Evolutionary conservation across 2,888 invertebrate species (phyloP).

Genomic region (Heteromyza rotundicornis): DNA sequence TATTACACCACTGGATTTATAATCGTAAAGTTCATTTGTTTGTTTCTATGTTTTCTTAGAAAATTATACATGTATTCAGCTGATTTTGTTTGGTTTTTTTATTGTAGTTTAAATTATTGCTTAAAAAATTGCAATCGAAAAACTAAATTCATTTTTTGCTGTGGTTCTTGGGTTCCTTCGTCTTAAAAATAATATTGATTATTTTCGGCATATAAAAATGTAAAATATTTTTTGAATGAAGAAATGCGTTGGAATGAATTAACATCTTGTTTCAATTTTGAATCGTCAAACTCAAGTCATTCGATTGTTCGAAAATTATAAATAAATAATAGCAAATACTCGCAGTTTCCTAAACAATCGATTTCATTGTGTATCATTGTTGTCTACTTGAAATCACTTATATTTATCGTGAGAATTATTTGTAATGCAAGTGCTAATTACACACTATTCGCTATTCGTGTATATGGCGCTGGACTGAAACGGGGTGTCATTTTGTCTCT

Average conservation of each 20-base stretch:
- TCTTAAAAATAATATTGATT: neutral
- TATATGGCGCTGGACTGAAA: no score
- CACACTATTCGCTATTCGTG: no score
- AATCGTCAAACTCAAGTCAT: no score
- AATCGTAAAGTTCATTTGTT: neutral
- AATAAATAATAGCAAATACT: no score
- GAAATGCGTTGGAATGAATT: no score
- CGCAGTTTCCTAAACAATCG: no score
- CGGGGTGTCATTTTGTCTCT: no score
- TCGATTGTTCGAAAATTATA: no score
- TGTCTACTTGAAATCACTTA: neutral
- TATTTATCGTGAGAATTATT: neutral
- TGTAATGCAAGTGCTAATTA: neutral
- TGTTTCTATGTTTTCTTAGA: slow-evolving; percentile 13
- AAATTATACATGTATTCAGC: slow-evolving; percentile 16
- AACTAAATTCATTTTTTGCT: slow-evolving; percentile 14
- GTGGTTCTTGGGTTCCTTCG: neutral
- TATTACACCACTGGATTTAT: neutral
- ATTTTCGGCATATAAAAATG: neutral
- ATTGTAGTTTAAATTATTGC: slow-evolving; percentile 18
- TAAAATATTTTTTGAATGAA: neutral
- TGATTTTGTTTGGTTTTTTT: slow-evolving; percentile 23
- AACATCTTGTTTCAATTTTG: no score
- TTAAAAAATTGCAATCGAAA: slow-evolving; percentile 23
- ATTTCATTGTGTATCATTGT: neutral